These are phyloP conservation scores for Aphidoletes aphidimyza DNA, from an alignment of 2,888 invertebrate species.

Conservation along the genomic window DNA sequence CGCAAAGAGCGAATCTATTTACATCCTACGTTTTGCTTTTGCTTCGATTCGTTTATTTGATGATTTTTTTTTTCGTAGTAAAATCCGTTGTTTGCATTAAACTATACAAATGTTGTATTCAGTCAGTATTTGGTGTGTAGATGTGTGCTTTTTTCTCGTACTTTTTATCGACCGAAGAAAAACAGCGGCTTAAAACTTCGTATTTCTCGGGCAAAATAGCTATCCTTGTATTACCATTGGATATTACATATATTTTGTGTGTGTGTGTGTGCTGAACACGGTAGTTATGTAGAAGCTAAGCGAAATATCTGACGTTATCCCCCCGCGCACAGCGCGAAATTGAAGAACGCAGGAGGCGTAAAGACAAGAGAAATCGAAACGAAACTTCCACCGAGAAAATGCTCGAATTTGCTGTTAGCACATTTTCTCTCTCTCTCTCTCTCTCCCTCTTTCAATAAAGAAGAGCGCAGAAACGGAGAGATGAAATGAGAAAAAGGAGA, in stretches of 20 bases:
- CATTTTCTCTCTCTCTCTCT: too few species aligned
- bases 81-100: too few species aligned
- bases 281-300: background rate
- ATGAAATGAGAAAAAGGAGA: background rate
- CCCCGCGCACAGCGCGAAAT: background rate
- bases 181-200: background rate
- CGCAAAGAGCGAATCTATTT: background rate
- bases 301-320: too few species aligned
- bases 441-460: too few species aligned
- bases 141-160: background rate
- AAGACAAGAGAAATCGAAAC: too few species aligned
- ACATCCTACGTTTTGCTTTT: background rate
- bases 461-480: too few species aligned
- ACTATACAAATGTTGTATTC: background rate
- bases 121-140: too few species aligned
- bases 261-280: slow-evolving; percentile 12
- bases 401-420: too few species aligned
- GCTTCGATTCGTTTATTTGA: background rate
- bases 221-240: slow-evolving; percentile 41
- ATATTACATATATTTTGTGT: background rate
- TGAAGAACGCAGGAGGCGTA: background rate
- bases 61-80: too few species aligned
- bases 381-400: background rate
- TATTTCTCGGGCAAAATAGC: background rate
- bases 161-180: background rate